A percentile compares a stretch with the other conserved stretches of the same genome.
These are phyloP conservation scores for Tamandua tetradactyla DNA, from an alignment of 2,797 vertebrate species.

Conservation along the genomic window DNA sequence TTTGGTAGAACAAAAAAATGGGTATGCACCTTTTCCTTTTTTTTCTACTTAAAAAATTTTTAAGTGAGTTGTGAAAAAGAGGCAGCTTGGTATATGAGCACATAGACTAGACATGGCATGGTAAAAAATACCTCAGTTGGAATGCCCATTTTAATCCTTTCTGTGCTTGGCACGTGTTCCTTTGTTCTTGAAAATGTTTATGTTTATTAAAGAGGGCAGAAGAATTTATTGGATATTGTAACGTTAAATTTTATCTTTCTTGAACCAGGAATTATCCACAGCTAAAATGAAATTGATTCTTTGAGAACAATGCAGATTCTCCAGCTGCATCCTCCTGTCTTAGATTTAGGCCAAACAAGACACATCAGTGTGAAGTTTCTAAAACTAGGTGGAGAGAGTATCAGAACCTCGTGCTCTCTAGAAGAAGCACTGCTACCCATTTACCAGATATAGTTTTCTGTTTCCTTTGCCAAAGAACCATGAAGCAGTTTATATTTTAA, in stretches of 20 bases:
- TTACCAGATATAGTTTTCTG: not conserved
- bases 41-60: not conserved
- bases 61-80: too few relatives aligned
- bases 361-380: not conserved
- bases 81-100: too few relatives aligned
- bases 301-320: constrained; percentile 11
- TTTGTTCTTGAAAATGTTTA: too few relatives aligned
- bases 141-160: too few relatives aligned
- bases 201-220: constrained; percentile 45
- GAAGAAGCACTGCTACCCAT: not conserved
- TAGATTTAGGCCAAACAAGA: not conserved
- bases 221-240: constrained; percentile 38
- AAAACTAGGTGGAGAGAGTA: not conserved
- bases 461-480: not conserved
- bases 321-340: not conserved
- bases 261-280: constrained; percentile 26
- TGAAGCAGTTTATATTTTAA: not conserved
- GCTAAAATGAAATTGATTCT: constrained; percentile 29
- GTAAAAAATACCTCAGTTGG: too few relatives aligned
- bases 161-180: too few relatives aligned
- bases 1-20: not conserved
- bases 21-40: not conserved
- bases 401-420: not conserved
- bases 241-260: constrained; percentile 39
- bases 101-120: too few relatives aligned